These are phyloP conservation scores for Dioctria linearis DNA, from an alignment of 2,888 invertebrate genomes.

Conservation along the genomic window DNA sequence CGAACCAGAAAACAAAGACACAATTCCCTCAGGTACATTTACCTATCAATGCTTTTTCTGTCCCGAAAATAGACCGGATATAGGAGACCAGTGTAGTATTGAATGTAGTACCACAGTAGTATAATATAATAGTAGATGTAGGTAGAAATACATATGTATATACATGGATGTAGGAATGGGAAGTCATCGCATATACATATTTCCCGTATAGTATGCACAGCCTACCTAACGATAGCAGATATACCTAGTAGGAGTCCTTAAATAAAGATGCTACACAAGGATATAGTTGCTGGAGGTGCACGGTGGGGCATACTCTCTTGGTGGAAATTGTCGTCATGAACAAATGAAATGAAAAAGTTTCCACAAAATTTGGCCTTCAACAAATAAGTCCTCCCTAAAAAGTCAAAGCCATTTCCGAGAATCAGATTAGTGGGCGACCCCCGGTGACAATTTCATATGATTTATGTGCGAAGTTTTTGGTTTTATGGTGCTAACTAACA, in stretches of 20 bases:
- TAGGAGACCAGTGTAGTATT: background rate
- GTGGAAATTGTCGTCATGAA: conserved; percentile 27
- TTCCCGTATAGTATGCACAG: too few species aligned
- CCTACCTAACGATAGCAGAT: background rate
- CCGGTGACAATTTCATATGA: conserved; percentile 51
- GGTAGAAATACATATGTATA: too few species aligned
- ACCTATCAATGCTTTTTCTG: conserved; percentile 11
- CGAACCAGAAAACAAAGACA: conserved; percentile 30
- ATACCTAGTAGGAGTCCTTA: background rate
- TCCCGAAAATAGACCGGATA: background rate
- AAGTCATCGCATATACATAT: too few species aligned
- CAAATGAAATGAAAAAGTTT: conserved; percentile 44
- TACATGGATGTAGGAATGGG: too few species aligned
- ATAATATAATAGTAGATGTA: too few species aligned
- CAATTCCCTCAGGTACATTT: conserved; percentile 34
- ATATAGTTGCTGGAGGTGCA: background rate
- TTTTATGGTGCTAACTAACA: conserved; percentile 52
- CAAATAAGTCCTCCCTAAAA: conserved; percentile 31
- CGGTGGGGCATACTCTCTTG: background rate
- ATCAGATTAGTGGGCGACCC: conserved; percentile 51
- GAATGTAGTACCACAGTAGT: background rate
- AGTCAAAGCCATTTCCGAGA: conserved; percentile 49
- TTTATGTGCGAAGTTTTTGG: conserved; percentile 48
- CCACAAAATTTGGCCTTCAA: conserved; percentile 44
- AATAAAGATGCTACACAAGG: background rate